Percentiles rank a stretch among this genome's conserved stretches.
Conservation (phyloP, 2,888 invertebrate genomes). For the Sinhomidia bicolor region DNA sequence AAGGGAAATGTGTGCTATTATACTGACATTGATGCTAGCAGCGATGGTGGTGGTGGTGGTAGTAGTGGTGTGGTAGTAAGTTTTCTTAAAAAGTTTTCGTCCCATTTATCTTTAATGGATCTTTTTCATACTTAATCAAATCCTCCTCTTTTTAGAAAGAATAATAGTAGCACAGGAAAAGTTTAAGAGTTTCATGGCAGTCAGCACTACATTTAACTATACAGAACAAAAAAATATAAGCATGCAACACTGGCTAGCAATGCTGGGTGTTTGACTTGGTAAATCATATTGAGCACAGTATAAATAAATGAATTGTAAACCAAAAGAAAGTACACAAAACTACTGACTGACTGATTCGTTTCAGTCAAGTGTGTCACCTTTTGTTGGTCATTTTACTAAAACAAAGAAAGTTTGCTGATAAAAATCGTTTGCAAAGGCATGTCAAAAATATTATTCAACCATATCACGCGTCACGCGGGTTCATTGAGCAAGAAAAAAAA, state of each 20-base stretch:
- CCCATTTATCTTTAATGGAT: conserved; percentile 55
- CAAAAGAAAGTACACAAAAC: background rate
- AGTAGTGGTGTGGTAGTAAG: background rate
- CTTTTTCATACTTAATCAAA: conserved; percentile 63
- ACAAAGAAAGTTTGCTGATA: background rate
- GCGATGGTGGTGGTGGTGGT: background rate
- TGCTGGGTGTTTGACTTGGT: background rate
- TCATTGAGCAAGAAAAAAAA: no score
- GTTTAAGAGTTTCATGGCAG: conserved; percentile 13
- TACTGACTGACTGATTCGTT: conserved; percentile 8
- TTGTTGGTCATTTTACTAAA: background rate
- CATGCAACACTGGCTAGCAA: conserved; percentile 1
- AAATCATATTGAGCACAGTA: conserved; percentile 41
- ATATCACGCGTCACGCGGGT: no score
- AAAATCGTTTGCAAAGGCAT: background rate
- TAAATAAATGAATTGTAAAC: conserved; percentile 33
- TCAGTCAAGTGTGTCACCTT: background rate
- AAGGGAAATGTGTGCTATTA: background rate
- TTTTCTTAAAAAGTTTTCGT: conserved; percentile 43
- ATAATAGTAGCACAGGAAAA: conserved; percentile 25
- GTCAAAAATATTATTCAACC: background rate
- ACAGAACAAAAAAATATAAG: no score
- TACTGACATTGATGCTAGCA: conserved; percentile 21
- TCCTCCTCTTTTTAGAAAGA: conserved; percentile 32
- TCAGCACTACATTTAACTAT: background rate